These are phyloP conservation scores for Troides oblongomaculatus DNA, from an alignment of 2,888 invertebrate genomes.

Conservation along the genomic window DNA sequence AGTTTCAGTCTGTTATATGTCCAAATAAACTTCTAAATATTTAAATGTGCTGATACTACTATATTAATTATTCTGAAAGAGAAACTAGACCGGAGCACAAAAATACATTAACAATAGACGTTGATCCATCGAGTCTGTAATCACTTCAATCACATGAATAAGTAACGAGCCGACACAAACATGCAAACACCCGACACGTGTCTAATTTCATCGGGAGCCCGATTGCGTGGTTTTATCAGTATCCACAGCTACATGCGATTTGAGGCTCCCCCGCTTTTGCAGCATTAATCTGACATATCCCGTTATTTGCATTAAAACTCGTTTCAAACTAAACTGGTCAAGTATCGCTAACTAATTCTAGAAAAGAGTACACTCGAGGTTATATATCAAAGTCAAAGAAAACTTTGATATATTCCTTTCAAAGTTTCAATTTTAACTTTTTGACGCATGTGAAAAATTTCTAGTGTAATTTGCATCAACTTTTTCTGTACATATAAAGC, in stretches of 20 bases:
- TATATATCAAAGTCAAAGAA: constrained; percentile 12
- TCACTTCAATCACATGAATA: constrained; percentile 19
- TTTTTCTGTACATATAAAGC: neutral
- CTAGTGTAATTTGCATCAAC: neutral
- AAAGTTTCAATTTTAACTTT: constrained; percentile 9
- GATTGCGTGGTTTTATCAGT: constrained; percentile 16
- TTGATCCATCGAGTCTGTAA: constrained; percentile 16
- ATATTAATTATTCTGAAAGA: neutral
- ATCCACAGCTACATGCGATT: constrained; percentile 19
- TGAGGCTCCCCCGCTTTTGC: constrained; percentile 10
- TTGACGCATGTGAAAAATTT: neutral
- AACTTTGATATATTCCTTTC: constrained; percentile 6
- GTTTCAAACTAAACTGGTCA: neutral
- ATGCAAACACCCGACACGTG: constrained; percentile 15
- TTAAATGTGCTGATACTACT: neutral
- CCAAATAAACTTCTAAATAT: neutral
- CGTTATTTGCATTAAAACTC: constrained; percentile 20
- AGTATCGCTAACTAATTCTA: neutral
- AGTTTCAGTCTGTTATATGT: neutral
- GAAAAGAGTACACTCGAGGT: neutral
- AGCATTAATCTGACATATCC: constrained; percentile 32
- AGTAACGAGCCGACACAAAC: constrained; percentile 13
- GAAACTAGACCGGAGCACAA: neutral
- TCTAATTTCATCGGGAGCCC: constrained; percentile 21
- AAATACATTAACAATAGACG: constrained; percentile 12